Conservation (phyloP, 2,113 vertebrate genomes). For the Sigmodon hispidus region DNA sequence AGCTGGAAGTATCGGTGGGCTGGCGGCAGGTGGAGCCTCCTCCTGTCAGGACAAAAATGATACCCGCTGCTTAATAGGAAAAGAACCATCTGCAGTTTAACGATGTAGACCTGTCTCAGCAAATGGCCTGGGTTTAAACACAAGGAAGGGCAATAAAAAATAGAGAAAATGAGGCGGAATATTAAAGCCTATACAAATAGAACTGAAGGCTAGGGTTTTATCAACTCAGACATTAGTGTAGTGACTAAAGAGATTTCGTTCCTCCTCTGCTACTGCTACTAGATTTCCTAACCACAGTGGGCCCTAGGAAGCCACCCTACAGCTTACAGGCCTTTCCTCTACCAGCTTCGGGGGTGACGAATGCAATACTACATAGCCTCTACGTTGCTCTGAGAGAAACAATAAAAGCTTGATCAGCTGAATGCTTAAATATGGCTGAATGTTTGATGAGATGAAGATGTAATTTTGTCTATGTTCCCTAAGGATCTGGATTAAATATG, state of each 20-base stretch:
- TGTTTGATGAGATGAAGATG: constrained; percentile 98
- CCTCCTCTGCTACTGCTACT: neutral
- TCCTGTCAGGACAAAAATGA: constrained; percentile 87
- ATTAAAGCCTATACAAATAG: constrained; percentile 61
- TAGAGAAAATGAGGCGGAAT: constrained; percentile 8
- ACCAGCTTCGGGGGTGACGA: constrained; percentile 80
- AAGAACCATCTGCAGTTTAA: constrained; percentile 83
- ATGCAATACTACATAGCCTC: constrained; percentile 88
- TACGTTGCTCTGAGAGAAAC: constrained; percentile 89
- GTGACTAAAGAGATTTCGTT: constrained; percentile 24
- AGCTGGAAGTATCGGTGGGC: constrained; percentile 86
- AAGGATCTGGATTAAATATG: constrained; percentile 95
- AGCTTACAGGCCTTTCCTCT: constrained; percentile 74
- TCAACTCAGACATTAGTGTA: neutral
- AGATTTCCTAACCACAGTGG: neutral
- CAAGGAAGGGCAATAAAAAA: neutral
- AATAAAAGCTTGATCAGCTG: constrained; percentile 92
- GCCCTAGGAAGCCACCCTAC: neutral
- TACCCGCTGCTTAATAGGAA: constrained; percentile 86
- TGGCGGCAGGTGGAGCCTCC: constrained; percentile 85
- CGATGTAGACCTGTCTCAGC: constrained; percentile 82
- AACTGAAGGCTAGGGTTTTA: constrained; percentile 50
- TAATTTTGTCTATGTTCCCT: constrained; percentile 92
- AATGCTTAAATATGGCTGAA: constrained; percentile 94
- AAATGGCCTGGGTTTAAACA: constrained; percentile 72